phyloP scores from a whole-genome alignment of 1,140 invertebrate genomes.

The Lycorma delicatula region DNA sequence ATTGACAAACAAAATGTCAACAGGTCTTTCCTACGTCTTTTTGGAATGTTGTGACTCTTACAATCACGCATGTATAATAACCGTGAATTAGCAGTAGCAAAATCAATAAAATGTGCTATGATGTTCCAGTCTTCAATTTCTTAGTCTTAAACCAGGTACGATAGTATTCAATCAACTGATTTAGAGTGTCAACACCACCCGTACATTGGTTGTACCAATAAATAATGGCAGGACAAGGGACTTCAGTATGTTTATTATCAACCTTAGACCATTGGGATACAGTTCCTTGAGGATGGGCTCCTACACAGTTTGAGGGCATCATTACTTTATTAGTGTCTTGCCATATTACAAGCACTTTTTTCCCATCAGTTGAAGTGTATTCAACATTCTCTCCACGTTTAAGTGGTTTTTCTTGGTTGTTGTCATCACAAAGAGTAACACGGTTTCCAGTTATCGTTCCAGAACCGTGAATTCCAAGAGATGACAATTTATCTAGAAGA shows the following conservation, averaged over 20 bases:
- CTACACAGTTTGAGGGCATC: constrained; percentile 17
- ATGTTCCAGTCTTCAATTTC: constrained; percentile 31
- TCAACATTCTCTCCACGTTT: neutral
- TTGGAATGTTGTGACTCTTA: neutral
- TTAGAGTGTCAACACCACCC: constrained; percentile 33
- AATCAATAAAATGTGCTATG: constrained; percentile 29
- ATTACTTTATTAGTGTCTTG: constrained; percentile 12
- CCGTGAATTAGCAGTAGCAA: constrained; percentile 33
- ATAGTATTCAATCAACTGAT: constrained; percentile 28
- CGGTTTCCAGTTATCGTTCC: constrained; percentile 12
- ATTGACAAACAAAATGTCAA: constrained; percentile 1
- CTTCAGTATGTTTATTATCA: constrained; percentile 26
- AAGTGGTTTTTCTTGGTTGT: neutral
- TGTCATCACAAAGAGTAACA: constrained; percentile 1
- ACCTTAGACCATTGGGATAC: constrained; percentile 31
- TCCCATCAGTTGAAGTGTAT: constrained; percentile 3
- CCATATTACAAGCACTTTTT: constrained; percentile 8
- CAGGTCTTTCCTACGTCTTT: constrained; percentile 3
- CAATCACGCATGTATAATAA: constrained; percentile 13
- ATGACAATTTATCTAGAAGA: neutral
- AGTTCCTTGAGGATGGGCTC: constrained; percentile 6
- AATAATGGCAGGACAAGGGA: constrained; percentile 28
- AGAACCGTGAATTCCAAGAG: constrained; percentile 1
- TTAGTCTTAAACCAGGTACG: constrained; percentile 29
- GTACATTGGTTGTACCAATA: constrained; percentile 33